These are phyloP conservation scores for Cephalotes varians DNA, from an alignment of 2,888 invertebrate species.

Conservation along the genomic window DNA sequence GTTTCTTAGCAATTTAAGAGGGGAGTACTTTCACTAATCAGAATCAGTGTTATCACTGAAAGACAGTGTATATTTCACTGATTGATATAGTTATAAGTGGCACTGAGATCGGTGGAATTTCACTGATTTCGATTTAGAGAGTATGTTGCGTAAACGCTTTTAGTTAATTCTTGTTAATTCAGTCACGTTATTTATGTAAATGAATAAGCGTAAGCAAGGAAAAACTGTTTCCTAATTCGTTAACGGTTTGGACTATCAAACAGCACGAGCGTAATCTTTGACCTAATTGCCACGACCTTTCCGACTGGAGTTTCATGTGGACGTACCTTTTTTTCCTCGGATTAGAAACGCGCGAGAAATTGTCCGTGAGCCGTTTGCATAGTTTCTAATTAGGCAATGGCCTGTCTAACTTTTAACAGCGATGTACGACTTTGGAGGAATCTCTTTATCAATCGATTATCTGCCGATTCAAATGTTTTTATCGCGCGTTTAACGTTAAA, in stretches of 20 bases:
- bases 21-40: too few relatives aligned
- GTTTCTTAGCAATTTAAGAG: too few relatives aligned
- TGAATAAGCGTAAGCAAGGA: background rate
- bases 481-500: background rate
- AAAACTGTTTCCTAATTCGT: slow-evolving; percentile 32
- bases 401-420: slow-evolving; percentile 5
- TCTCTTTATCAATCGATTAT: slow-evolving; percentile 57
- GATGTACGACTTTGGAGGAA: slow-evolving; percentile 14
- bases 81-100: too few relatives aligned
- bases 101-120: too few relatives aligned
- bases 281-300: slow-evolving; percentile 47
- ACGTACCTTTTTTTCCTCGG: slow-evolving; percentile 30
- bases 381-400: slow-evolving; percentile 61
- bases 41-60: too few relatives aligned
- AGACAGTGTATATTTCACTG: too few relatives aligned
- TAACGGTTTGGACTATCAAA: slow-evolving; percentile 31
- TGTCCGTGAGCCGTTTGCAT: slow-evolving; percentile 43
- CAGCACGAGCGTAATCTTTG: slow-evolving; percentile 36
- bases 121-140: too few relatives aligned
- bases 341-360: slow-evolving; percentile 42
- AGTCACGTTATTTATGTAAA: background rate
- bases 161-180: background rate
- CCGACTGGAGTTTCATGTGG: slow-evolving; percentile 22
- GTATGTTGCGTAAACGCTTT: background rate
- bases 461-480: slow-evolving; percentile 27